Conservation (phyloP, 2,797 vertebrate genomes). For the Pseudochirops cupreus region DNA sequence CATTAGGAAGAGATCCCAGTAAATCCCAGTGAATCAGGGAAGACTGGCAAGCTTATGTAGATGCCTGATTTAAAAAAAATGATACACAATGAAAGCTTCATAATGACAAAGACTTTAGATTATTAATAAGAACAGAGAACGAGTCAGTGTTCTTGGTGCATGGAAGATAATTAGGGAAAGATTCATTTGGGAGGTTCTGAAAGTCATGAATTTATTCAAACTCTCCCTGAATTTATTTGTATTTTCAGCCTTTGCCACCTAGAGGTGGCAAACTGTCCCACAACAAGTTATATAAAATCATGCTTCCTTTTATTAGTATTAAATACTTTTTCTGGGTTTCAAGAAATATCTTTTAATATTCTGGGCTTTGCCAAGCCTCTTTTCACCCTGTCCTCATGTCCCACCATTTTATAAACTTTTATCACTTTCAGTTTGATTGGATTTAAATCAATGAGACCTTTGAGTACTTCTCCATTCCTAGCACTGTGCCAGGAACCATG, state of each 20-base stretch:
- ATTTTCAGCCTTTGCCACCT: background rate
- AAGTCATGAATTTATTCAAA: background rate
- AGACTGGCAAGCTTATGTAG: background rate
- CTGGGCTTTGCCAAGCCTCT: conserved; percentile 20
- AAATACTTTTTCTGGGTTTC: background rate
- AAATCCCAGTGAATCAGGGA: background rate
- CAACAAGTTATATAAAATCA: background rate
- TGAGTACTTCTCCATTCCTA: background rate
- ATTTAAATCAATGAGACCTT: conserved; percentile 36
- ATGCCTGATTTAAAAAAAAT: background rate
- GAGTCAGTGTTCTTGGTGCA: background rate
- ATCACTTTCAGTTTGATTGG: conserved; percentile 23
- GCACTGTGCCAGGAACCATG: background rate
- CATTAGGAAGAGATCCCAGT: background rate
- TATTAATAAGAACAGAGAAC: background rate
- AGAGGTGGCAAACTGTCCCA: background rate
- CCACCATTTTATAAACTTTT: background rate
- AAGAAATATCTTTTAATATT: background rate
- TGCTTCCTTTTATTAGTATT: background rate
- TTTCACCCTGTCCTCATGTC: conserved; percentile 5
- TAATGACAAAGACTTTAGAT: background rate
- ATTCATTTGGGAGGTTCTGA: background rate
- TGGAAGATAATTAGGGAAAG: background rate
- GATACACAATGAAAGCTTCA: background rate
- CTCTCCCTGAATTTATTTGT: background rate